Evolutionary conservation across 2,113 vertebrate genomes (phyloP).

Genomic region (Pangasianodon gigas): DNA sequence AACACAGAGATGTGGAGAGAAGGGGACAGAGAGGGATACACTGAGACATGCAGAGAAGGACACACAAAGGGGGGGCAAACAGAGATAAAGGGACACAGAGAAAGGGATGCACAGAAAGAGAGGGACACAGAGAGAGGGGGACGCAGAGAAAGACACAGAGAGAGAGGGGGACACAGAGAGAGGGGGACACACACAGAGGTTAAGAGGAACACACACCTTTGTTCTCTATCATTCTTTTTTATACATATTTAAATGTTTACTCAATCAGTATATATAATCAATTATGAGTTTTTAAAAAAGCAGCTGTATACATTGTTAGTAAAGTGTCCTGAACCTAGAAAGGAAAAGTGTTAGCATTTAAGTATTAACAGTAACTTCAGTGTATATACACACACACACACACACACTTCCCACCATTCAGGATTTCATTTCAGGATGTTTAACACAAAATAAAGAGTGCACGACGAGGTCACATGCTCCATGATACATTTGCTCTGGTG

Average conservation of each 20-base stretch:
- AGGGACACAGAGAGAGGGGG: too few relatives aligned
- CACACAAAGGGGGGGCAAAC: not conserved
- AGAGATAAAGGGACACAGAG: not conserved
- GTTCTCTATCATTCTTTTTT: too few relatives aligned
- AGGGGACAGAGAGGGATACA: not conserved
- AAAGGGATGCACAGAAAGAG: too few relatives aligned
- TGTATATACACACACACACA: not conserved
- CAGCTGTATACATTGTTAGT: too few relatives aligned
- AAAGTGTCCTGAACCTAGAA: not conserved
- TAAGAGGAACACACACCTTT: too few relatives aligned
- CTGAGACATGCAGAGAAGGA: not conserved
- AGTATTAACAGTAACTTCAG: too few relatives aligned
- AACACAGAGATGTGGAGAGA: not conserved
- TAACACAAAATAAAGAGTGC: conserved; percentile 24
- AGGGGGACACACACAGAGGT: not conserved
- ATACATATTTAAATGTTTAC: too few relatives aligned
- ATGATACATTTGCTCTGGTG: conserved; percentile 67
- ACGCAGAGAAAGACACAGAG: too few relatives aligned
- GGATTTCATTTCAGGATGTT: conserved; percentile 27
- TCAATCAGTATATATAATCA: not conserved
- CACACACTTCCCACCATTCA: not conserved
- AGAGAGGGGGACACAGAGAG: too few relatives aligned
- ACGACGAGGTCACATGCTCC: not conserved
- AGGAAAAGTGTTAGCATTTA: not conserved
- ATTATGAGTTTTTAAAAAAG: too few relatives aligned